These are phyloP conservation scores for Trichonephila inaurata DNA, from an alignment of 1,140 invertebrate species.

Conservation along the genomic window DNA sequence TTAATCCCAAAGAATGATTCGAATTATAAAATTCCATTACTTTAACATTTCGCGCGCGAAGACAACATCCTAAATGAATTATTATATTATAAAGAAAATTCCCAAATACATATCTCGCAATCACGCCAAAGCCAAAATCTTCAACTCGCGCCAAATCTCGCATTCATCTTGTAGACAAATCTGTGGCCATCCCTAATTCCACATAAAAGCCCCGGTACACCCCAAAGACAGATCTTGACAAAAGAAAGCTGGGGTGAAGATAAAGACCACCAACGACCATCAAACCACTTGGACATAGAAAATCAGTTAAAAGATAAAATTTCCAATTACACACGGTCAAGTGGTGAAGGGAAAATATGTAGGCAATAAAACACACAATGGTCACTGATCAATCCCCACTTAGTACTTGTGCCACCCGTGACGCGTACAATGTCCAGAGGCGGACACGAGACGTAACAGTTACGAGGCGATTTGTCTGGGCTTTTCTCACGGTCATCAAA, in stretches of 20 bases:
- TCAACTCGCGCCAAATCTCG: background rate
- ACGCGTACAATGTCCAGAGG: background rate
- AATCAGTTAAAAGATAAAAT: background rate
- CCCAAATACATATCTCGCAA: no score
- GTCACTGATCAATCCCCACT: background rate
- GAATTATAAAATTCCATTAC: no score
- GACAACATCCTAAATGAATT: no score
- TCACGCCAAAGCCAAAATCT: background rate
- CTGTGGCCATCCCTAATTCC: background rate
- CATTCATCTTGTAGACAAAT: background rate
- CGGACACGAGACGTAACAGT: background rate
- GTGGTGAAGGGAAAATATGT: background rate
- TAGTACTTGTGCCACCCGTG: background rate
- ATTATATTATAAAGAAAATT: no score
- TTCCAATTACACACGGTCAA: background rate
- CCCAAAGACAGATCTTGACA: background rate
- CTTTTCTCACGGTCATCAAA: conserved; percentile 10
- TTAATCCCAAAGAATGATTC: no score
- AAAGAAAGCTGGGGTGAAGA: background rate
- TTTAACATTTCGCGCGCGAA: no score
- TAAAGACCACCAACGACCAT: conserved; percentile 25
- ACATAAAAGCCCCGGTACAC: background rate
- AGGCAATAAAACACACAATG: background rate
- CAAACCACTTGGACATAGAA: background rate
- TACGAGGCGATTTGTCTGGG: background rate